Percentiles rank a stretch among this genome's conserved stretches.
Evolutionary conservation across 2,888 invertebrate species (phyloP).

Genomic region (Diadromus collaris): DNA sequence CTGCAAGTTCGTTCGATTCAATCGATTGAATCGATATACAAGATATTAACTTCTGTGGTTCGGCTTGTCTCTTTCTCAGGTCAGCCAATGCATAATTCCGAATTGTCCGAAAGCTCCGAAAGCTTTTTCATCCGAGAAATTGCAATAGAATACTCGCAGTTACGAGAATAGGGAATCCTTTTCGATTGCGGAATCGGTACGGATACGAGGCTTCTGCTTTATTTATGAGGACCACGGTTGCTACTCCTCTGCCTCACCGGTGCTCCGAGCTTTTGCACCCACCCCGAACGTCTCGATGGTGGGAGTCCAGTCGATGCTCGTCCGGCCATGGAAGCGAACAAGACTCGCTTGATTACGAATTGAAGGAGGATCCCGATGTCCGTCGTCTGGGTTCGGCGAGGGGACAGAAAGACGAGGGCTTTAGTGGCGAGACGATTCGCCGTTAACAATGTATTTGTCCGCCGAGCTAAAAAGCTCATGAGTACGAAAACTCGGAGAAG

Average conservation of each 20-base stretch:
- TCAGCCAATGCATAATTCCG: slow-evolving; percentile 6
- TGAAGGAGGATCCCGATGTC: slow-evolving; percentile 60
- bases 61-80: not conserved
- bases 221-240: slow-evolving; percentile 50
- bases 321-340: slow-evolving; percentile 50
- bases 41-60: not conserved
- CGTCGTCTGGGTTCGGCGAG: not conserved
- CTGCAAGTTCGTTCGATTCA: not conserved
- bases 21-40: not conserved
- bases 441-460: not conserved
- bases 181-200: slow-evolving; percentile 25
- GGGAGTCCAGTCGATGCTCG: slow-evolving; percentile 36
- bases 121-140: slow-evolving; percentile 23
- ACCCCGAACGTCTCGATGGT: slow-evolving; percentile 17
- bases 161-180: slow-evolving; percentile 2
- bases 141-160: not conserved
- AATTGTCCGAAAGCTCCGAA: slow-evolving; percentile 18
- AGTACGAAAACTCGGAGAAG: slow-evolving; percentile 15
- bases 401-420: slow-evolving; percentile 5
- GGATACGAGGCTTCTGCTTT: slow-evolving; percentile 28
- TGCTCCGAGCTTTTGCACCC: slow-evolving; percentile 20
- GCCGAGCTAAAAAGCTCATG: not conserved
- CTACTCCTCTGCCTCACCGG: not conserved
- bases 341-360: slow-evolving; percentile 71
- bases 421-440: slow-evolving; percentile 19